Conservation (phyloP, 2,888 invertebrate genomes). For the Lycocerus yunnanus region DNA sequence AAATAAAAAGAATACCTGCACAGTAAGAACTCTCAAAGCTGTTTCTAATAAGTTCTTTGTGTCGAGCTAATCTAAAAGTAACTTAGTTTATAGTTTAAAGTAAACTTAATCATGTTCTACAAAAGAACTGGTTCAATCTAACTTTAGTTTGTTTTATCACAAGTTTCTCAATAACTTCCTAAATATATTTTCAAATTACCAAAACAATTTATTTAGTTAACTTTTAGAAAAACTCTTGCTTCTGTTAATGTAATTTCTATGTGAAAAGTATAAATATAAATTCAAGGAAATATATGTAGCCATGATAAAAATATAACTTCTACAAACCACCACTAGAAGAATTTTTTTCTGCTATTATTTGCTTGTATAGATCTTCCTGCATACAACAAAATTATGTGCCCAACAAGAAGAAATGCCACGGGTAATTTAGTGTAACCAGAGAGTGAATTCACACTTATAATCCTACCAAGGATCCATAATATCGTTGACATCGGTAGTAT, state of each 20-base stretch:
- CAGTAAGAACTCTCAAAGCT: constrained; percentile 52
- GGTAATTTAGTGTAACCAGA: too few species aligned
- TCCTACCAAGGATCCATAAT: too few species aligned
- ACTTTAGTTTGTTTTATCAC: background rate
- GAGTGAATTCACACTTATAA: too few species aligned
- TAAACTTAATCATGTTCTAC: background rate
- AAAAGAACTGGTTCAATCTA: background rate
- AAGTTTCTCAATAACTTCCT: background rate
- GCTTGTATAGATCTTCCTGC: too few species aligned
- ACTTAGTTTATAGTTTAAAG: background rate
- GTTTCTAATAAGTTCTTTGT: constrained; percentile 45
- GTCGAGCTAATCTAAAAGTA: constrained; percentile 2
- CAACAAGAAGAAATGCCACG: too few species aligned
- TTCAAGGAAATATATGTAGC: too few species aligned
- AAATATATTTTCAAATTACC: background rate
- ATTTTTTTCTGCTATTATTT: too few species aligned
- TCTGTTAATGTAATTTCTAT: background rate
- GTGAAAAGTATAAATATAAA: background rate
- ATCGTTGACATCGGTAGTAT: too few species aligned
- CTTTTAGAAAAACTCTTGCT: background rate
- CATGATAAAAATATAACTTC: background rate
- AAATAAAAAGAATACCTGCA: constrained; percentile 53
- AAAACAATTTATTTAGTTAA: background rate
- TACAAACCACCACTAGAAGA: background rate
- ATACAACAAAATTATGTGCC: too few species aligned